Base-by-base conservation (phyloP, 2,888 invertebrate species). In the Dynastes grantii region DNA sequence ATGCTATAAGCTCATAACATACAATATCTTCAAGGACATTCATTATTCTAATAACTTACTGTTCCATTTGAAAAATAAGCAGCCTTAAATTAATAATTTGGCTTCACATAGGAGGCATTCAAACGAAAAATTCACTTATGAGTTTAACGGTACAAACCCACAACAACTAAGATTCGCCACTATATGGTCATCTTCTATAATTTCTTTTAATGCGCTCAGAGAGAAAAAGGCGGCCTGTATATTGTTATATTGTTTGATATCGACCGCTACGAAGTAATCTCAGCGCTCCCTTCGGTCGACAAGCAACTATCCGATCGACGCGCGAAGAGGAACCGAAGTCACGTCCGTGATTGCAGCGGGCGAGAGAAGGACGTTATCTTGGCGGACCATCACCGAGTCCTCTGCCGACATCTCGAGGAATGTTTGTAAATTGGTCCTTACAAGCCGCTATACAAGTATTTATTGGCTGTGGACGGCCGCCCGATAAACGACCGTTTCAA, bases 401-500 rank as follows among this genome's bases (percentile, higher is more conserved):
- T 86, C 85, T 86, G 85, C 87, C 86, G 87, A 85, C 86, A 86
- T 86, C 85, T 83, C 81, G 80, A 81, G 85, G 87, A 87, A 88
- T 87, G 88, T 86, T 85, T 87, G 87, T 88, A 87, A 87, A 87
- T 87, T 87, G 88, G 87, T 87, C 84, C 86, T 86, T 86, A 87
- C 87, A 87, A 85, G 87, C 87, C 86, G 87, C 86, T 83, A 83
- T 83, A 83, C 79, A 79, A 83, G 81, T 82, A 83, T 83, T 83
- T 83, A 84, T 83, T 82, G 82, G 79, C 76, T 73, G 73, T 68
- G 77, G 79, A 76, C 73, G 77, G 79, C 75, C 77, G 73, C 78
- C 78, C 77, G 79, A 79, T 79, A 79, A 79, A 79, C 77, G 79
- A 79, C 79, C 79, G 79, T 75, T 79, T 79, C 79, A 79, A 79